Base-by-base conservation (phyloP, 2,797 vertebrate species). In the Galagoides demidoff region DNA sequence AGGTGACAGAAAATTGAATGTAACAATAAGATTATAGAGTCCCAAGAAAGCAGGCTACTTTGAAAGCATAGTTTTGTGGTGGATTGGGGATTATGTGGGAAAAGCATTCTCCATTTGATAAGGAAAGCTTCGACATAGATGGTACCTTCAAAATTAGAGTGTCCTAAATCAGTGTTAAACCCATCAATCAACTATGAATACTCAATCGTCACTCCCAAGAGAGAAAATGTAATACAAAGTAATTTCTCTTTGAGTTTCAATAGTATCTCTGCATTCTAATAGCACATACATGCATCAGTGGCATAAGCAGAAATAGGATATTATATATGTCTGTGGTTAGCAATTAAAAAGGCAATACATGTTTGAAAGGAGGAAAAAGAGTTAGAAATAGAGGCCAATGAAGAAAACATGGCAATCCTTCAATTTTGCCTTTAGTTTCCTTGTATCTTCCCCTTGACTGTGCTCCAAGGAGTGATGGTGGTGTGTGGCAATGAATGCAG, bases 281-380 rank as follows among this genome's bases (percentile, higher is more conserved):
- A 89, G 31, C 39, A 85, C 52, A 34, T 63, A 63, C 27, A 20
- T 63, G 17, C 2, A 39, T 89, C 23, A 22, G 27, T 71, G 84
- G 34, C 64, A 88, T 73, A 83, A 63, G 34, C 70, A 95, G 73
- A 90, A 86, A 55, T 37, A 49, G 16, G 49, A 76, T 68, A 29
- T 13, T 84, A 1, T 81, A 14, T 77, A 22, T 93, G 64, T 43
- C 85, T 43, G 14, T 55, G 83, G n/a, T 89, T 81, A 90, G 23
- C 37, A 85, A 23, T 76, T 63, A 34, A 96, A 34, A 95, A 17
- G n/a, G 25, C 22, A 81, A n/a, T 16, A 29, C 6, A 37, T 83
- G 66, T 84, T 94, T 85, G 27, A 82, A 74, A 88, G 52, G n/a
- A 90, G 23, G 20, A 74, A 81, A 84, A 88, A 76, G 39, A 89